Percentiles rank a stretch among this genome's conserved stretches.
Conservation (phyloP, 2,888 invertebrate genomes). For the Mamestra brassicae region DNA sequence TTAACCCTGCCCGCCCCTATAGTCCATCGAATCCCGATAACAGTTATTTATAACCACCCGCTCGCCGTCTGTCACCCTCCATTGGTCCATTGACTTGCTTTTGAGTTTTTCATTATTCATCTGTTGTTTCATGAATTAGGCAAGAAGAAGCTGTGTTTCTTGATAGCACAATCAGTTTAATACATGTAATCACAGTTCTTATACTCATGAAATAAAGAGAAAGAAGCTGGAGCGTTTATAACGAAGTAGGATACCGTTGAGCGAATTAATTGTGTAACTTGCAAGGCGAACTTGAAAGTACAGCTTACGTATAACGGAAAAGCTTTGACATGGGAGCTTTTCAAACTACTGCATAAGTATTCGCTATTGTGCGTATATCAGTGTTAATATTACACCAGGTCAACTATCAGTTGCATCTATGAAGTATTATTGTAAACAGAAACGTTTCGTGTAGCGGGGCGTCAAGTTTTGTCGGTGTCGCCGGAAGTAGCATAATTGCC, state of each 20-base stretch:
- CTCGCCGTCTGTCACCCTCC: conserved; percentile 70
- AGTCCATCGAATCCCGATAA: conserved; percentile 81
- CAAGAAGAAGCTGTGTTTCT: neutral
- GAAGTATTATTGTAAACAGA: conserved; percentile 64
- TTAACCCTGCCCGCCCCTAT: conserved; percentile 77
- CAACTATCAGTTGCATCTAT: conserved; percentile 64
- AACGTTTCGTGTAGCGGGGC: conserved; percentile 67
- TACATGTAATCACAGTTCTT: conserved; percentile 4
- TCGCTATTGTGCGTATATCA: conserved; percentile 31
- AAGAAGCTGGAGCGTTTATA: conserved; percentile 13
- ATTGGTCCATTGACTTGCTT: conserved; percentile 66
- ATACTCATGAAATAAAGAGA: neutral
- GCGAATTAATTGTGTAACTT: conserved; percentile 38
- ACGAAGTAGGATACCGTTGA: conserved; percentile 26
- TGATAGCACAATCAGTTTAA: neutral
- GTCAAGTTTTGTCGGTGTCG: conserved; percentile 76
- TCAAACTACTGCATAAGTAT: conserved; percentile 1
- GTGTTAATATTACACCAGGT: conserved; percentile 52
- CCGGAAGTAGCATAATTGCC: conserved; percentile 87
- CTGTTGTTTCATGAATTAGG: conserved; percentile 51
- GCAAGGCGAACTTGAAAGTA: conserved; percentile 25
- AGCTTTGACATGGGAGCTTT: conserved; percentile 22
- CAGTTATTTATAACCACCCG: conserved; percentile 83
- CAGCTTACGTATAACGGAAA: conserved; percentile 29
- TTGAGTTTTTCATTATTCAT: conserved; percentile 62